These are phyloP conservation scores for Brachionus manjavacas DNA, from an alignment of 1,140 invertebrate genomes.

Conservation along the genomic window DNA sequence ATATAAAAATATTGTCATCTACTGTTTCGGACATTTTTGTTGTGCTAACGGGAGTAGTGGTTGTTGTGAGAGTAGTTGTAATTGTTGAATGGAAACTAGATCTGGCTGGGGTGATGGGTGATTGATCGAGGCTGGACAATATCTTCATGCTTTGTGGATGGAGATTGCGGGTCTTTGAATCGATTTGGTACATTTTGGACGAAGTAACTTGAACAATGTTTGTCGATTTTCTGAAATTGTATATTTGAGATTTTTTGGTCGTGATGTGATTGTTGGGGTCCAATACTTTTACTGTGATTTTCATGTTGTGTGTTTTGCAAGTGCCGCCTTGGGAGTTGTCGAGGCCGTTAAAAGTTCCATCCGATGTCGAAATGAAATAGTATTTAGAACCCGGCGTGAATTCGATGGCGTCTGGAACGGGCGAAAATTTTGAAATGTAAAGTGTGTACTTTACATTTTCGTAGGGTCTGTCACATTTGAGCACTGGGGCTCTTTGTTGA, in stretches of 20 bases:
- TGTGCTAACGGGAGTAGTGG: background rate
- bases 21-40: background rate
- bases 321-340: background rate
- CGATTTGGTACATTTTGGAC: background rate
- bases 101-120: background rate
- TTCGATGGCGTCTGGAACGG: slow-evolving; percentile 37
- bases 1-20: slow-evolving; percentile 12
- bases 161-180: background rate
- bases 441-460: slow-evolving; percentile 33
- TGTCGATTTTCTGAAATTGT: background rate
- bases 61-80: background rate
- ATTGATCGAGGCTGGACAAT: background rate
- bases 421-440: slow-evolving; percentile 40
- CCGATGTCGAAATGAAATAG: slow-evolving; percentile 35
- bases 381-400: slow-evolving; percentile 22
- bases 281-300: background rate
- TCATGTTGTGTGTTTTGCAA: slow-evolving; percentile 18
- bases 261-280: background rate
- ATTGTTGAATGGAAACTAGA: background rate
- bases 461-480: slow-evolving; percentile 30
- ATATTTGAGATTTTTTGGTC: background rate
- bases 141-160: slow-evolving; percentile 10
- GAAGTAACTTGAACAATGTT: background rate
- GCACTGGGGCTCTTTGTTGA: background rate
- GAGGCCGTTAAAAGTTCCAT: background rate